Base-by-base conservation (phyloP, 1,140 invertebrate genomes). In the Drosophila gunungcola region DNA sequence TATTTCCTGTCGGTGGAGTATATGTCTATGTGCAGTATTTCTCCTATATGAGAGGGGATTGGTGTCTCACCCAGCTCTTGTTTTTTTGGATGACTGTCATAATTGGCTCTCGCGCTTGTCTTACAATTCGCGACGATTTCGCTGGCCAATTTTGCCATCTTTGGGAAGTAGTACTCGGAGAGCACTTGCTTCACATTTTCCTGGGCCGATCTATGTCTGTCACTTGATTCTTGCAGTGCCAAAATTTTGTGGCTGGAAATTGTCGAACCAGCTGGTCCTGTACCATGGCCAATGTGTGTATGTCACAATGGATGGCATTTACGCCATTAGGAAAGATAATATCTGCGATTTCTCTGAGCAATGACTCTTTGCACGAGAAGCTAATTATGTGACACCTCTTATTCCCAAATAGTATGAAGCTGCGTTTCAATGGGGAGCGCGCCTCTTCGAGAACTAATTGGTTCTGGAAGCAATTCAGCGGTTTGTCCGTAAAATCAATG, bases 111-210 rank as follows among this genome's bases (percentile, higher is more conserved):
- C 60, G 42, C 76, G 16, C n/a, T n/a, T n/a, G n/a, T n/a, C n/a
- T n/a, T n/a, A n/a, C 16, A 78, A 13, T 77, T 77, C 27, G 13
- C 7, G 5, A 45, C 56, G 9, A 77, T 48, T 62, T 67, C 61
- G 16, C 16, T 21, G 16, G 36, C 6, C 29, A 12, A 60, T 21
- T 42, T 56, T 10, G 62, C 2, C 36, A 21, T 21, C 16, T 21
- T 38, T 38, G 36, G 36, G 36, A 38, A 38, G 36, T 38, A 38
- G n/a, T n/a, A 38, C 10, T 38, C 36, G 3, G 11, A 10, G 36
- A 38, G 36, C 36, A 38, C 36, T 9, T 38, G 36, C 36, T 38
- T 38, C 10, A 38, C 10, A 5, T 38, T 38, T 10, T 38, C 10
- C 10, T 11, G 36, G 36, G 36, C 36, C 3, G 36, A 7, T 11